Conservation (phyloP, 2,797 vertebrate species). For the Salmo trutta region DNA sequence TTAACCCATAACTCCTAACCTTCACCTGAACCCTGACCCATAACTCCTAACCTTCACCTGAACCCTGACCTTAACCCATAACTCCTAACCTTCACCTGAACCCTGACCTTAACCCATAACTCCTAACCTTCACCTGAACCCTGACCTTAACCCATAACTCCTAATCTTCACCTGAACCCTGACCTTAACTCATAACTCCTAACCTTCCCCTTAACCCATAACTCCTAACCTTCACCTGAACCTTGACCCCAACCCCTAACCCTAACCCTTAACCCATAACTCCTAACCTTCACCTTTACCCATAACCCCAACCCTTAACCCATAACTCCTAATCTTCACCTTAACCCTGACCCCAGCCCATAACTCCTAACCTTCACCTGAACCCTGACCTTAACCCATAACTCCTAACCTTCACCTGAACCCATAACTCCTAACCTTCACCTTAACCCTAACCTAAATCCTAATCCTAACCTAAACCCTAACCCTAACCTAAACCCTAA, state of each 20-base stretch:
- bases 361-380: too few relatives aligned
- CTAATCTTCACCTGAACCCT: too few relatives aligned
- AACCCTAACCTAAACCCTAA: too few relatives aligned
- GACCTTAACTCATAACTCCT: not conserved
- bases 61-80: too few relatives aligned
- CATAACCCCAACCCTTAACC: not conserved
- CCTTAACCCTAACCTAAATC: not conserved
- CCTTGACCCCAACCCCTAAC: not conserved
- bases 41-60: not conserved
- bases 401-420: not conserved
- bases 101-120: not conserved
- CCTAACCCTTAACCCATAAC: too few relatives aligned
- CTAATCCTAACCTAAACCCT: not conserved
- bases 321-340: not conserved
- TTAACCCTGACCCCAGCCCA: too few relatives aligned
- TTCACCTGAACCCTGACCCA: not conserved
- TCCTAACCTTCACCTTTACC: too few relatives aligned
- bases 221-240: not conserved
- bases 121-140: too few relatives aligned
- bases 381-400: not conserved
- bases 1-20: too few relatives aligned
- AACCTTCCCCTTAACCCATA: too few relatives aligned
- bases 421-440: not conserved
- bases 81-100: too few relatives aligned
- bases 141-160: too few relatives aligned